Evolutionary conservation across 2,113 vertebrate genomes (phyloP).

Genomic region (Nanorana parkeri): DNA sequence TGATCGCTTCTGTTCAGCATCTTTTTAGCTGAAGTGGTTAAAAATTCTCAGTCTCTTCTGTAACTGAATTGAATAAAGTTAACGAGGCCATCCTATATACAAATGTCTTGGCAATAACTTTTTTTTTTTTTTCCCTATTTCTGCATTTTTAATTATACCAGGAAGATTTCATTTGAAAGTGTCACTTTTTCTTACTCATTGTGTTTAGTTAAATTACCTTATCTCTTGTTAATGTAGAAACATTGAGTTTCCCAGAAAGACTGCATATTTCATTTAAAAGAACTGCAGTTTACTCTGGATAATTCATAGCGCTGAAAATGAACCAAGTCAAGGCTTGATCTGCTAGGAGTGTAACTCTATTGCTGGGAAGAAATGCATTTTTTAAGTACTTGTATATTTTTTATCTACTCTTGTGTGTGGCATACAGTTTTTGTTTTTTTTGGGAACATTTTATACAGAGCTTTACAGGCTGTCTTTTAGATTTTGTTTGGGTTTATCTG

Average conservation of each 20-base stretch:
- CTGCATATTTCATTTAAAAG: not conserved
- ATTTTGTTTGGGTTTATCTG: no score
- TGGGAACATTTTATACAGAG: no score
- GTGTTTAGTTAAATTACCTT: conserved; percentile 26
- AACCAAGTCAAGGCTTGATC: no score
- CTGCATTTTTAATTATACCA: not conserved
- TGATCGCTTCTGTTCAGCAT: not conserved
- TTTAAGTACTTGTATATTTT: no score
- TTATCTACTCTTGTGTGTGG: no score
- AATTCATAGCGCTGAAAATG: not conserved
- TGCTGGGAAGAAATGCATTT: no score
- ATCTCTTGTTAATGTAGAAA: conserved; percentile 19
- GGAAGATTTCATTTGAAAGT: conserved; percentile 21
- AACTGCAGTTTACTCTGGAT: not conserved
- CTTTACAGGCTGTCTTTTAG: no score
- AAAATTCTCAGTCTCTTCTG: conserved; percentile 12
- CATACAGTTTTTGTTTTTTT: no score
- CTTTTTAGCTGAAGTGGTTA: conserved; percentile 7
- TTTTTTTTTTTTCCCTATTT: not conserved
- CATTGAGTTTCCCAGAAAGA: conserved; percentile 24
- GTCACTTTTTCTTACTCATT: conserved; percentile 25
- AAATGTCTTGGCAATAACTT: not conserved
- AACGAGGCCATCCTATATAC: conserved; percentile 4
- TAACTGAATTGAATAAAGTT: conserved; percentile 5
- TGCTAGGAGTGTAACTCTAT: no score